phyloP scores from a whole-genome alignment of 1,140 invertebrate genomes.

The Hyles euphorbiae region DNA sequence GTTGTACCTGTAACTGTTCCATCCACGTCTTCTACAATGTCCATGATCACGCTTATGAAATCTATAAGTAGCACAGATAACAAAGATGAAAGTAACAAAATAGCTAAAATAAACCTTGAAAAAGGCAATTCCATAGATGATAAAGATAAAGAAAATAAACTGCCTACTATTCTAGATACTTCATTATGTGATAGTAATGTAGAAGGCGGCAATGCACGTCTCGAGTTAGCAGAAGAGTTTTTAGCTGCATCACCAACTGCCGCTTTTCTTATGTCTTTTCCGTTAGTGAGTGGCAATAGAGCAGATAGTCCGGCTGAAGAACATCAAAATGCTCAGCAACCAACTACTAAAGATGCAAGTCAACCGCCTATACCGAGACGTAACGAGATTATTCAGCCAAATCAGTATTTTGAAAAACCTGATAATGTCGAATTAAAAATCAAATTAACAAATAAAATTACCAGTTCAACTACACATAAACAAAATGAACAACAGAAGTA shows the following conservation, averaged over 20 bases:
- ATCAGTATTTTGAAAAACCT: conserved; percentile 50
- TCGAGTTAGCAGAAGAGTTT: conserved; percentile 84
- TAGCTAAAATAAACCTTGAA: conserved; percentile 26
- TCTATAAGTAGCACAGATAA: no score
- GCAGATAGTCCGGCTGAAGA: conserved; percentile 70
- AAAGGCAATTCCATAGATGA: conserved; percentile 32
- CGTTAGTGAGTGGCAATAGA: conserved; percentile 77
- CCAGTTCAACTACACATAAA: conserved; percentile 30
- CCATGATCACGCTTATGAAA: no score
- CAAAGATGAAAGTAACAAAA: conserved; percentile 20
- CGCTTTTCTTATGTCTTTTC: conserved; percentile 85
- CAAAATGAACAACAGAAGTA: conserved; percentile 39
- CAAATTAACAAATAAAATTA: conserved; percentile 39
- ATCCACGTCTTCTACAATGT: no score
- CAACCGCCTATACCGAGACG: conserved; percentile 19
- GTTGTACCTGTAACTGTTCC: no score
- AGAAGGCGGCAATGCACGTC: conserved; percentile 76
- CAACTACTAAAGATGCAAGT: conserved; percentile 39
- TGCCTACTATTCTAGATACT: conserved; percentile 65
- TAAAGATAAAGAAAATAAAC: conserved; percentile 68
- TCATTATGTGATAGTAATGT: conserved; percentile 73
- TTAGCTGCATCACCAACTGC: conserved; percentile 87
- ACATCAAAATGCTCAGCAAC: conserved; percentile 27
- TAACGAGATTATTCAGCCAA: conserved; percentile 35
- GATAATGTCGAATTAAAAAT: conserved; percentile 35